Evolutionary conservation across 2,113 vertebrate genomes (phyloP).

Genomic region (Okapia johnstoni): DNA sequence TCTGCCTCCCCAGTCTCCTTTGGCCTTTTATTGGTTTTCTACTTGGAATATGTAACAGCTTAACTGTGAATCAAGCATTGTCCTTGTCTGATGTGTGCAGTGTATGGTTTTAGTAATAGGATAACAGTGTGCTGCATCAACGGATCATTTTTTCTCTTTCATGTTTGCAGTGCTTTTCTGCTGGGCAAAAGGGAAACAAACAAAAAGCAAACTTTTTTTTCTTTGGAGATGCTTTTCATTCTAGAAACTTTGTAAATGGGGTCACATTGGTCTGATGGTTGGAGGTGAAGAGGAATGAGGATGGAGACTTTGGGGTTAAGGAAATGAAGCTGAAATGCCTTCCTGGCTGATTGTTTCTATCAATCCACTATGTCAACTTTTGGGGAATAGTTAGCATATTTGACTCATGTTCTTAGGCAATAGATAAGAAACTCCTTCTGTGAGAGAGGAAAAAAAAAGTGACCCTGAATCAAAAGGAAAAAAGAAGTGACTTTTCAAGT

Average conservation of each 20-base stretch:
- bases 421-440: not conserved
- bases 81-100: not conserved
- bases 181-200: not conserved
- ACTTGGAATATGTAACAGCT: not conserved
- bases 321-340: not conserved
- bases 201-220: not conserved
- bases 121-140: not conserved
- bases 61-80: not conserved
- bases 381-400: not conserved
- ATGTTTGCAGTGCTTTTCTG: not conserved
- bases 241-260: not conserved
- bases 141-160: not conserved
- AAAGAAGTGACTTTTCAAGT: not conserved
- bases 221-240: not conserved
- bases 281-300: not conserved
- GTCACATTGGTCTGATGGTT: not conserved
- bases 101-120: not conserved
- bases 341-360: not conserved
- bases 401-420: conserved; percentile 31
- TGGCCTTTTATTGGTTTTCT: not conserved
- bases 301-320: not conserved
- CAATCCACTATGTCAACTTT: not conserved
- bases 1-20: not conserved
- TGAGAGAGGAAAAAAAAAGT: not conserved
- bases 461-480: not conserved